Evolutionary conservation across 2,888 invertebrate genomes (phyloP), one percentile per base, ranked within the genome.

Genomic region (Homarus gammarus): DNA sequence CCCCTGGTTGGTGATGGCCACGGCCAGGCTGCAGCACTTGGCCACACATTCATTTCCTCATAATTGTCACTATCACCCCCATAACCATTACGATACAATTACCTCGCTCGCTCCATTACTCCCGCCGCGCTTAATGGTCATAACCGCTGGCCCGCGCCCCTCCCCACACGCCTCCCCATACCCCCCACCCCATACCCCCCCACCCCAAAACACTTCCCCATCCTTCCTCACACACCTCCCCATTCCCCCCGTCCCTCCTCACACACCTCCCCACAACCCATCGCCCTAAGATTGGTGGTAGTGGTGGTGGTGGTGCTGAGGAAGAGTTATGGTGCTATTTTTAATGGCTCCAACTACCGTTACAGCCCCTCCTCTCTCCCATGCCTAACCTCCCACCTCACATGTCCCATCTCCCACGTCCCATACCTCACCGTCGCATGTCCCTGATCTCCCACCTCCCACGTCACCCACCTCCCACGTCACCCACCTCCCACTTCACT

Each of bases 101-200:
- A 72, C 72, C 72, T 3, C 72, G 44, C 44, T 38, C 75, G 33
- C 75, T 49, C 75, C 75, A 75, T 75, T 75, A 75, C 44, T 75
- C 75, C 15, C 44, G 27, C 49, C 12, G 44, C 38, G 15, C 40
- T 33, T 72, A 72, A 72, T 72, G 72, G 38, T 72, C 40, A 72
- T 72, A 40, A 40, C 40, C 15, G 31, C 64, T 22, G n/a, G 8
- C 18, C 6, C 3, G 5, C n/a, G 8, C 64, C 31, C 64, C 8
- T 18, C 31, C 64, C 64, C 22, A 5, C 78, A 33, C 78, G 49
- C 78, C 51, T 51, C 51, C 78, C 51, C 78, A 51, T 51, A 40
- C 40, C 75, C 40, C 75, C 75, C 73, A 73, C 75, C 40, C 75
- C 5, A 38, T 75, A 38, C 12, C 75, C 27, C 27, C 12, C 44